These are phyloP conservation scores for Euschistus heros DNA, from an alignment of 1,140 invertebrate genomes.

Conservation along the genomic window DNA sequence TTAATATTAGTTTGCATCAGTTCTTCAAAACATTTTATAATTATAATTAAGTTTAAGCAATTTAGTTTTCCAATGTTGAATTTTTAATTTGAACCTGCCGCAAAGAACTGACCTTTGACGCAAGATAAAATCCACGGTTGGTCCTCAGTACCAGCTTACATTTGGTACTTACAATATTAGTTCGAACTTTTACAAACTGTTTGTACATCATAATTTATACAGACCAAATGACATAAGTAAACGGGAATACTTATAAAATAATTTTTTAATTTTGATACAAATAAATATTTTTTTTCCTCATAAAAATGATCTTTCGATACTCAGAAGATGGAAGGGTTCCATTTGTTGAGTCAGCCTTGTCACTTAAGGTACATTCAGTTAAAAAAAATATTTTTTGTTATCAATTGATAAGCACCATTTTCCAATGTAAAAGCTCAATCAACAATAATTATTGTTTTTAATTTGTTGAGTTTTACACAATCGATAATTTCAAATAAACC, in stretches of 20 bases:
- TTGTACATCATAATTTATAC: too few relatives aligned
- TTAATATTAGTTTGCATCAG: constrained; percentile 1
- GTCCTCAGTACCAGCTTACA: constrained; percentile 21
- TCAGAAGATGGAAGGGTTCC: too few relatives aligned
- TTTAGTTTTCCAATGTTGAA: too few relatives aligned
- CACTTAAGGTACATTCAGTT: not conserved
- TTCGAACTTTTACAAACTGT: not conserved
- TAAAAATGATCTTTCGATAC: too few relatives aligned
- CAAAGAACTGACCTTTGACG: not conserved
- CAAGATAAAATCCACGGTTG: constrained; percentile 1
- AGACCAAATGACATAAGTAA: too few relatives aligned
- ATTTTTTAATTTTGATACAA: too few relatives aligned
- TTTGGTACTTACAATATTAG: constrained; percentile 5
- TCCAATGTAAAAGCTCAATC: not conserved
- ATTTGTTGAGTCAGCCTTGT: constrained; percentile 1
- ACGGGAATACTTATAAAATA: too few relatives aligned
- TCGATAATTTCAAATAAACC: constrained; percentile 1
- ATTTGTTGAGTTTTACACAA: too few relatives aligned
- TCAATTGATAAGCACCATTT: constrained; percentile 17
- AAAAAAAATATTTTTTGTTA: constrained; percentile 6
- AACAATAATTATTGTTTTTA: too few relatives aligned
- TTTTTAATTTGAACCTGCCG: not conserved
- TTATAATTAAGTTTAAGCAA: too few relatives aligned
- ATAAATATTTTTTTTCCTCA: too few relatives aligned
- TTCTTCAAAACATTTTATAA: constrained; percentile 1